Conservation (phyloP, 1,140 invertebrate genomes). For the Condylostylus longicornis region DNA sequence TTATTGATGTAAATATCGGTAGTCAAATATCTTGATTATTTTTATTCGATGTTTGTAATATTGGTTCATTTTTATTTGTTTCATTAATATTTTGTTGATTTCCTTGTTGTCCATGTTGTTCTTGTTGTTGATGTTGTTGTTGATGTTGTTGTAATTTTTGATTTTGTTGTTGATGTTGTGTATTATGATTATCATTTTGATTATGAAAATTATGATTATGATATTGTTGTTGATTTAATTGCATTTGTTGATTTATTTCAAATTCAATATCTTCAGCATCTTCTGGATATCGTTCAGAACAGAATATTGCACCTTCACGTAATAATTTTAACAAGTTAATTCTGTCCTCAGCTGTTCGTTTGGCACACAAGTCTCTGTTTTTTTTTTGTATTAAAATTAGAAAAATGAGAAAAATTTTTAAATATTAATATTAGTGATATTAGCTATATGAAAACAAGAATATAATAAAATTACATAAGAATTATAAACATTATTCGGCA, state of each 20-base stretch:
- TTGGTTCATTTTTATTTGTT: conserved; percentile 2
- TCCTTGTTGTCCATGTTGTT: conserved; percentile 5
- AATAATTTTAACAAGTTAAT: conserved; percentile 53
- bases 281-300: conserved; percentile 29
- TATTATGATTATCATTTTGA: conserved; percentile 17
- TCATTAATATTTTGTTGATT: not conserved
- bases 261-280: conserved; percentile 28
- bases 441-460: not conserved
- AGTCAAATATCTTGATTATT: conserved; percentile 27
- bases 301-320: conserved; percentile 27
- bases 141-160: conserved; percentile 6
- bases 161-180: conserved; percentile 14
- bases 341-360: conserved; percentile 67
- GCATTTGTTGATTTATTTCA: conserved; percentile 15
- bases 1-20: conserved; percentile 21
- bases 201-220: no score
- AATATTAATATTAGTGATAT: not conserved
- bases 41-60: not conserved
- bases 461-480: no score
- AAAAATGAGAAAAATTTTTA: not conserved
- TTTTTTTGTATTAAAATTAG: conserved; percentile 10
- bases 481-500: no score
- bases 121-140: conserved; percentile 4
- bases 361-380: conserved; percentile 50
- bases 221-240: conserved; percentile 1